phyloP scores from a whole-genome alignment of 2,113 vertebrate species.

The Ageneiosus marmoratus region DNA sequence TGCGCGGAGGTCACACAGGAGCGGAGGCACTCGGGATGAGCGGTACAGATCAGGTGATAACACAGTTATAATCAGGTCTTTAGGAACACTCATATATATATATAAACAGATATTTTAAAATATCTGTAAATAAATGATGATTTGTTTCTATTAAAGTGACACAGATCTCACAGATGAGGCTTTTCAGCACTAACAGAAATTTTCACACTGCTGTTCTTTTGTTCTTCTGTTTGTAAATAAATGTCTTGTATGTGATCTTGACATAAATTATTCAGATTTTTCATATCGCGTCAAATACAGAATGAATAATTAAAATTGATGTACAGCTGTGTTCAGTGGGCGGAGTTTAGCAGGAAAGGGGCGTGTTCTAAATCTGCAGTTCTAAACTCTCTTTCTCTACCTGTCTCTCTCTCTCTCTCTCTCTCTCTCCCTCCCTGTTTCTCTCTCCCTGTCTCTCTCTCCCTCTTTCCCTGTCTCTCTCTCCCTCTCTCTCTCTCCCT shows the following conservation, averaged over 20 bases:
- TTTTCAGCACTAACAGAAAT: background rate
- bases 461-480: background rate
- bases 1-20: conserved; percentile 65
- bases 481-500: background rate
- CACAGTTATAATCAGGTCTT: background rate
- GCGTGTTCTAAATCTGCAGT: background rate
- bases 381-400: background rate
- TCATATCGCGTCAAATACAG: background rate
- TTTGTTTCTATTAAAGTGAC: background rate
- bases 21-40: conserved; percentile 90
- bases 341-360: background rate
- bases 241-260: background rate
- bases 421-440: background rate
- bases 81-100: background rate
- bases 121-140: background rate
- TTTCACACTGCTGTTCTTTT: background rate
- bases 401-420: background rate
- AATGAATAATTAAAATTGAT: background rate
- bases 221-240: background rate
- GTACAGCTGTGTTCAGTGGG: background rate
- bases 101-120: too few relatives aligned
- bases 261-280: background rate
- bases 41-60: conserved; percentile 89
- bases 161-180: background rate
- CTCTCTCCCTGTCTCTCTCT: background rate